Evolutionary conservation across 2,797 vertebrate genomes (phyloP).

Genomic region (Pseudochirops corinnae): DNA sequence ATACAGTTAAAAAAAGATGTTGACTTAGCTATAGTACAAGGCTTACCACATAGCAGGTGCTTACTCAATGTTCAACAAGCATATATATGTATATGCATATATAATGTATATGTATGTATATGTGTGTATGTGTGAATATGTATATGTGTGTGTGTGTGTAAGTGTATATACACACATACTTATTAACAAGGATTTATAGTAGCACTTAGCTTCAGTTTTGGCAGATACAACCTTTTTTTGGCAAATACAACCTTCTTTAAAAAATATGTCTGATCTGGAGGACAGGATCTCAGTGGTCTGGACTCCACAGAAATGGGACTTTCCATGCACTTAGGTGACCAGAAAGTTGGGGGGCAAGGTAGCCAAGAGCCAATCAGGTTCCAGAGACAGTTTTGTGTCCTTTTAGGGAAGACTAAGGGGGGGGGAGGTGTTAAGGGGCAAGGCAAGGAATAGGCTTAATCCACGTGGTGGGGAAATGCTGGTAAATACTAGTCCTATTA

Average conservation of each 20-base stretch:
- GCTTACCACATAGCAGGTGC: background rate
- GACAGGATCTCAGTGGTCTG: background rate
- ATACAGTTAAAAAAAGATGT: background rate
- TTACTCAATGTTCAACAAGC: background rate
- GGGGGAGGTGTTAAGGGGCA: too few species aligned
- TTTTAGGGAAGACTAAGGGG: background rate
- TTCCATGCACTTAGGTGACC: background rate
- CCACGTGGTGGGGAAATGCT: background rate
- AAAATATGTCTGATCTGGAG: background rate
- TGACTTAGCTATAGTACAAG: background rate
- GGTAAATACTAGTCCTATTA: background rate
- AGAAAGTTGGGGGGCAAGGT: background rate
- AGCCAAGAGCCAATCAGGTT: background rate
- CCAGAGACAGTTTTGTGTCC: background rate
- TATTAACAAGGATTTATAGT: background rate
- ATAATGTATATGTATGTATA: too few species aligned
- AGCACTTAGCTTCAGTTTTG: background rate
- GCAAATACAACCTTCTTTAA: too few species aligned
- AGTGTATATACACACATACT: too few species aligned
- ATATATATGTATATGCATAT: background rate
- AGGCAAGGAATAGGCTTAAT: background rate
- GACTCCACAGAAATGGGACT: background rate
- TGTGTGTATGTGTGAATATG: too few species aligned
- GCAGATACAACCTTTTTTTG: background rate
- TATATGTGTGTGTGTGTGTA: too few species aligned